Conservation (phyloP, 2,113 vertebrate genomes). For the Heloderma charlesbogerti region DNA sequence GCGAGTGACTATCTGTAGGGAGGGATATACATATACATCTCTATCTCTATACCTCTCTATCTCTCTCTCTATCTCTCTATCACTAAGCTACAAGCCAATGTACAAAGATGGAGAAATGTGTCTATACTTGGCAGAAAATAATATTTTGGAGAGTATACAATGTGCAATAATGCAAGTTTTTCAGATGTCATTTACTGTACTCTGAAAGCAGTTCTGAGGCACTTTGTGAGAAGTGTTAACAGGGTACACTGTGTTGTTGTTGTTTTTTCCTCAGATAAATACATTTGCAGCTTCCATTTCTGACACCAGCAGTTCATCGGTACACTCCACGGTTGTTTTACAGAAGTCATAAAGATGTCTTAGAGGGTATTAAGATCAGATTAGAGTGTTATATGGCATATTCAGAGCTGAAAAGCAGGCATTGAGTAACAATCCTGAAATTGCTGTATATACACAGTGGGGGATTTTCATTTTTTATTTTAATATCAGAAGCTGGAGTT, state of each 20-base stretch:
- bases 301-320: neutral
- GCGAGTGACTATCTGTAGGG: neutral
- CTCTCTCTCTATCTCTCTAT: too few species aligned
- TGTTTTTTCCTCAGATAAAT: neutral
- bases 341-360: neutral
- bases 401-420: constrained; percentile 14
- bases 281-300: neutral
- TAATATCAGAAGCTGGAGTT: constrained; percentile 7
- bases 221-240: neutral
- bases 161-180: neutral
- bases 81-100: neutral
- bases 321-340: neutral
- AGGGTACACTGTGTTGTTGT: neutral
- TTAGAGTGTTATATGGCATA: neutral
- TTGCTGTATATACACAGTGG: neutral
- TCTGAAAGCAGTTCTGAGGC: neutral
- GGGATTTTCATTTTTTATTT: neutral
- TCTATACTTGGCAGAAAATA: neutral
- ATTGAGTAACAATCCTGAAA: neutral
- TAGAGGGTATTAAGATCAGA: constrained; percentile 4
- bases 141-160: neutral
- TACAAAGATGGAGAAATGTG: neutral
- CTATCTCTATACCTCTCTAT: too few species aligned
- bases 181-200: neutral
- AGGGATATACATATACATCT: too few species aligned